Evolutionary conservation across 2,888 invertebrate genomes (phyloP).

Genomic region (Malacosoma neustria): DNA sequence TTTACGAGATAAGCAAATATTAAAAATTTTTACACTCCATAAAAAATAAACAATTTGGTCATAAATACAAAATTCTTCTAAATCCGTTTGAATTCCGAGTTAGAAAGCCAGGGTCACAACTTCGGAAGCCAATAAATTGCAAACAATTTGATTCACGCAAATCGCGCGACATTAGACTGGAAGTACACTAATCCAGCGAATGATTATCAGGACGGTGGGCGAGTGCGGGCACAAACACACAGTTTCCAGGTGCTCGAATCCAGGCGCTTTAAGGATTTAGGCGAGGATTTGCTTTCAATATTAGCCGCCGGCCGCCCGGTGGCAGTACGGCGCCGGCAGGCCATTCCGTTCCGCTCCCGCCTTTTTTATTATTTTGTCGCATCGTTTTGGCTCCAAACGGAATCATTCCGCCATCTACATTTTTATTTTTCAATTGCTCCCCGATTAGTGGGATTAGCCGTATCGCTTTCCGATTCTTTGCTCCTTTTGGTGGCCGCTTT

Average conservation of each 20-base stretch:
- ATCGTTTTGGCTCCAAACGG: constrained; percentile 74
- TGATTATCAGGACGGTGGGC: constrained; percentile 52
- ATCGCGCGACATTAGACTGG: constrained; percentile 56
- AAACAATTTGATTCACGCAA: constrained; percentile 50
- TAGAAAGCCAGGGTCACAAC: constrained; percentile 29
- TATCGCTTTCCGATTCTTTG: constrained; percentile 72
- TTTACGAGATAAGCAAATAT: too few species aligned
- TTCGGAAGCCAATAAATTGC: constrained; percentile 30
- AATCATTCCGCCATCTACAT: constrained; percentile 75
- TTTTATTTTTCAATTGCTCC: constrained; percentile 76
- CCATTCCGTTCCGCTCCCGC: constrained; percentile 56
- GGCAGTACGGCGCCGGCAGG: constrained; percentile 52
- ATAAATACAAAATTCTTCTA: constrained; percentile 15
- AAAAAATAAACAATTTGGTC: too few species aligned
- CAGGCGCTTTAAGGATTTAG: constrained; percentile 74
- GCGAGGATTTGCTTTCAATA: constrained; percentile 76
- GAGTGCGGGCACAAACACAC: constrained; percentile 49
- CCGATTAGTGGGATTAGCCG: constrained; percentile 74
- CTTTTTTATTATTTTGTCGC: constrained; percentile 75
- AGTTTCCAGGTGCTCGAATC: constrained; percentile 71
- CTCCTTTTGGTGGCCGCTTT: constrained; percentile 61
- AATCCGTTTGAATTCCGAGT: constrained; percentile 29
- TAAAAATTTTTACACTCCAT: too few species aligned
- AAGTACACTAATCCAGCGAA: constrained; percentile 68
- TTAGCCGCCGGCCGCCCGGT: constrained; percentile 67